phyloP scores from a whole-genome alignment of 2,113 vertebrate species.

The human (Homo sapiens) region DNA sequence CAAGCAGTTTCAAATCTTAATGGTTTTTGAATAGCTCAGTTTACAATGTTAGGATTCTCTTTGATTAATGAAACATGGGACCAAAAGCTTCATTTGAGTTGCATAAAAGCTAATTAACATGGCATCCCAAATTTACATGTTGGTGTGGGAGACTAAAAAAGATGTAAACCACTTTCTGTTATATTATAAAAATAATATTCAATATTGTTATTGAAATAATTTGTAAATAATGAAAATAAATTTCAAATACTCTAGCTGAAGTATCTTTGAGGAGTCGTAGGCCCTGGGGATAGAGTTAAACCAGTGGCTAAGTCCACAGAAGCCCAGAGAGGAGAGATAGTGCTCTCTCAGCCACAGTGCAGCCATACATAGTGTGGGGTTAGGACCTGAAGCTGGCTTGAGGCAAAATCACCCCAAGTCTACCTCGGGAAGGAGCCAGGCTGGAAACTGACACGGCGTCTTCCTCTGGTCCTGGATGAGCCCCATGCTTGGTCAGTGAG shows the following conservation, averaged over 20 bases:
- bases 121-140: neutral
- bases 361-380: too few species aligned
- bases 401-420: neutral
- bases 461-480: neutral
- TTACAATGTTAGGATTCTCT: neutral
- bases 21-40: neutral
- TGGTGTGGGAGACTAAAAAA: neutral
- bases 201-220: neutral
- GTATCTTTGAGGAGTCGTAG: too few species aligned
- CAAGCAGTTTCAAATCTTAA: neutral
- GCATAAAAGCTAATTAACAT: neutral
- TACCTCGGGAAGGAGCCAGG: neutral
- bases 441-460: fast-evolving
- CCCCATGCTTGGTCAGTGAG: neutral
- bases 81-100: neutral
- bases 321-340: fast-evolving
- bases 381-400: neutral
- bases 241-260: neutral
- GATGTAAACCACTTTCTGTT: neutral
- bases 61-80: neutral
- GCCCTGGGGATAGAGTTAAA: neutral
- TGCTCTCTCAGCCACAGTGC: too few species aligned
- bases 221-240: neutral
- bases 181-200: neutral
- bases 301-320: neutral